phyloP scores from a whole-genome alignment of 1,140 invertebrate genomes.

The Drosophila pseudoobscura region DNA sequence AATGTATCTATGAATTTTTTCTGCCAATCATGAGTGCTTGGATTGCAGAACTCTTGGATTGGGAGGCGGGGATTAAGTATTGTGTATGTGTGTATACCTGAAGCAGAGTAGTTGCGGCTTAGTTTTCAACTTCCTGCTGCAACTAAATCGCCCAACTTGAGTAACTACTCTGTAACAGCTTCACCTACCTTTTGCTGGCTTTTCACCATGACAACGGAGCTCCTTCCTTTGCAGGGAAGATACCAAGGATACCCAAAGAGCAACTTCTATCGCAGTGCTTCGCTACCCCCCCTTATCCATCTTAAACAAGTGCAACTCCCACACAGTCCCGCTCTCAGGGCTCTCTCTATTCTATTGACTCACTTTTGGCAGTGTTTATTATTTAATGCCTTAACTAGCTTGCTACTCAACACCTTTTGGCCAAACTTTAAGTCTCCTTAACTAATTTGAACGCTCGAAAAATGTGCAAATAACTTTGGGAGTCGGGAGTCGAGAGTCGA shows the following conservation, averaged over 20 bases:
- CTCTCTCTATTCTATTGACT: slow-evolving; percentile 32
- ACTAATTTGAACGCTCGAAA: slow-evolving; percentile 66
- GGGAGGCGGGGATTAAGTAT: too few species aligned
- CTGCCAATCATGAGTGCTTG: too few species aligned
- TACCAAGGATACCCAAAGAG: slow-evolving; percentile 20
- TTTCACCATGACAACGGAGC: slow-evolving; percentile 7
- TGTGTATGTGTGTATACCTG: too few species aligned
- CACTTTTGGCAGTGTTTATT: slow-evolving; percentile 58
- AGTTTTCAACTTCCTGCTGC: too few species aligned
- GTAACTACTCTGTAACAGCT: slow-evolving; percentile 23
- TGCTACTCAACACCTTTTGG: slow-evolving; percentile 56
- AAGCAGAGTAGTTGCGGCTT: too few species aligned
- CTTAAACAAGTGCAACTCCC: slow-evolving; percentile 7
- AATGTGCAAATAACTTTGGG: slow-evolving; percentile 67
- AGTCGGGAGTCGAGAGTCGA: not conserved
- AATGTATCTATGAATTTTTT: too few species aligned
- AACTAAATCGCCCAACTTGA: slow-evolving; percentile 11
- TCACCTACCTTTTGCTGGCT: slow-evolving; percentile 25
- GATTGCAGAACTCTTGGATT: not conserved
- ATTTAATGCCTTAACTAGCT: slow-evolving; percentile 70
- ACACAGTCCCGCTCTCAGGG: not conserved
- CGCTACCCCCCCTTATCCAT: not conserved
- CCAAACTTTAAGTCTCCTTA: slow-evolving; percentile 61
- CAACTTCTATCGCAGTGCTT: slow-evolving; percentile 7
- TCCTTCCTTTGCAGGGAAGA: slow-evolving; percentile 5